Conservation (phyloP, 2,113 vertebrate genomes). For the Eonycteris spelaea region DNA sequence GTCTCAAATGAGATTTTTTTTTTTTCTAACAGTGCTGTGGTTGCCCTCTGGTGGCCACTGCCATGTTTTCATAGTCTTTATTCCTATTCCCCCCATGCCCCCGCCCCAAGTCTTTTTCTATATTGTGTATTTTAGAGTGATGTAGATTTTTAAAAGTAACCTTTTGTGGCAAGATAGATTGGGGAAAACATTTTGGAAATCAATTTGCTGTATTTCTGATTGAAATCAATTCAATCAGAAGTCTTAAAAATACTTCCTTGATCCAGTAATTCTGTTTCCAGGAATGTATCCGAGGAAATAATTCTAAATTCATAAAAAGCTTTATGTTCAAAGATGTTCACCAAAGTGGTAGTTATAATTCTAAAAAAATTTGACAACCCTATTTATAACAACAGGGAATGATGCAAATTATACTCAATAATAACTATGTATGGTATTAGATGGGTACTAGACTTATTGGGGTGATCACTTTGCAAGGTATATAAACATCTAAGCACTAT, state of each 20-base stretch:
- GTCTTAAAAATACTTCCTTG: slow-evolving; percentile 20
- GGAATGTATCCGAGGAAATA: slow-evolving; percentile 27
- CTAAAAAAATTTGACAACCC: not conserved
- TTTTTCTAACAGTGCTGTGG: slow-evolving; percentile 6
- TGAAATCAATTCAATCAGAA: not conserved
- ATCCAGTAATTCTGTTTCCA: slow-evolving; percentile 3
- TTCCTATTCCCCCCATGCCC: not conserved
- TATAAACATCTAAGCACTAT: too few species aligned
- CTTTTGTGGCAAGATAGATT: not conserved
- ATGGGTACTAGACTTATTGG: too few species aligned
- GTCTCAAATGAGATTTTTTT: slow-evolving; percentile 13
- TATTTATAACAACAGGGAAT: not conserved
- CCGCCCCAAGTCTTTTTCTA: not conserved
- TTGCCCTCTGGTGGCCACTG: slow-evolving; percentile 80
- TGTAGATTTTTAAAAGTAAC: slow-evolving; percentile 26
- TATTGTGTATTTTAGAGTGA: not conserved
- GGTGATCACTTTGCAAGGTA: too few species aligned
- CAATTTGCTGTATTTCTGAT: too few species aligned
- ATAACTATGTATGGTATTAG: too few species aligned
- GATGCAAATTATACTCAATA: not conserved
- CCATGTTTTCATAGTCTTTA: not conserved
- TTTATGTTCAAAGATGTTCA: slow-evolving; percentile 1
- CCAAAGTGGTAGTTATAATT: not conserved
- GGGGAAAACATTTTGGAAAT: not conserved
- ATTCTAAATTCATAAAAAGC: slow-evolving; percentile 23